Evolutionary conservation across 2,113 vertebrate genomes (phyloP).

Genomic region (Actinemys pallida): DNA sequence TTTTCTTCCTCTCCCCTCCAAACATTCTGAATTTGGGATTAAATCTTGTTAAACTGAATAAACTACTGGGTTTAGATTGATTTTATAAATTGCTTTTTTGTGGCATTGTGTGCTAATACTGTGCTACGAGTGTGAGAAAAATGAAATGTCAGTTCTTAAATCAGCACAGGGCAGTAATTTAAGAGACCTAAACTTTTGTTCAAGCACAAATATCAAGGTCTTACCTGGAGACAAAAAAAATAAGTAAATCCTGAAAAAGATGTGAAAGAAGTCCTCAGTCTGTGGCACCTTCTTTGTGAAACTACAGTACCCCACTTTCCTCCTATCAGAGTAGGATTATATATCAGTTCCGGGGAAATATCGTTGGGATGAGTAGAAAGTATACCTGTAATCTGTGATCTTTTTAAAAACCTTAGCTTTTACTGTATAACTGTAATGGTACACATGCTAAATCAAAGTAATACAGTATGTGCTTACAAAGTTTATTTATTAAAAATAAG

Average conservation of each 20-base stretch:
- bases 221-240: neutral
- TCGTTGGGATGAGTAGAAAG: neutral
- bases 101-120: neutral
- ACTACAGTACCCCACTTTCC: neutral
- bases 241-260: neutral
- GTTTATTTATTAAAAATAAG: neutral
- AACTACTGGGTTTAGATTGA: neutral
- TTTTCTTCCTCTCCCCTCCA: constrained; percentile 15
- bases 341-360: neutral
- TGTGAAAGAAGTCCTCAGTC: neutral
- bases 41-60: neutral
- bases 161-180: neutral
- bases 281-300: neutral
- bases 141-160: constrained; percentile 13
- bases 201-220: neutral
- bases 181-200: neutral
- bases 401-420: neutral
- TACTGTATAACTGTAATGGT: neutral
- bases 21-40: neutral
- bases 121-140: neutral
- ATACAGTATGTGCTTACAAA: neutral
- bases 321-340: neutral
- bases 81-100: constrained; percentile 9
- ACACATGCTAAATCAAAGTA: neutral
- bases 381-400: neutral